Base-by-base conservation (phyloP, 2,797 vertebrate genomes). In the Setipinna tenuifilis region DNA sequence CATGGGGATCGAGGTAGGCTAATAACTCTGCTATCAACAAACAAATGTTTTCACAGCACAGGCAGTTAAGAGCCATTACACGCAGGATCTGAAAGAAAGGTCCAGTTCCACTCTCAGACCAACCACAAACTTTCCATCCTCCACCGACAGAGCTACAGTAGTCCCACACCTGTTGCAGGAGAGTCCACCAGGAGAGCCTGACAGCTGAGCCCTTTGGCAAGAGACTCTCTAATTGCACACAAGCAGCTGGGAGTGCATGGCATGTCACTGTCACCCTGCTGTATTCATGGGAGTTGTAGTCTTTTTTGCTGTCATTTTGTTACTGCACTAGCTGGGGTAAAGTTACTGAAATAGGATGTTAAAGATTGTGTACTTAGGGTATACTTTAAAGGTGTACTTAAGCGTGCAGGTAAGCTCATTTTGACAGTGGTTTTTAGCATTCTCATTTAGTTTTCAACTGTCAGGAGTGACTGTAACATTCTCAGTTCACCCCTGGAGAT, bases 131-230 rank as follows among this genome's bases (percentile, higher is more conserved):
- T 86, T 85, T 68, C 58, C 71, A 71, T 85, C 48, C 46, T 16
- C 25, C 25, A 35, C 5, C 16, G 14, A 17, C 16, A 75, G 68
- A 75, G 0, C 16, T n/a, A n/a, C n/a, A n/a, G n/a, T n/a, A n/a
- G n/a, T n/a, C 17, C 71, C 35, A 68, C 84, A 88, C 84, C 88
- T 87, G 86, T 88, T 88, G 17, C 61, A 71, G 25, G 41, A 23
- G 19, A 78, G 50, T 83, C 83, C 71, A 68, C 21, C 61, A 71
- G 25, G 41, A 23, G 19, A 78, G 50, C 57, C 80, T 59, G 83
- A 91, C 88, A 92, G 88, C 90, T 90, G 90, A 90, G 82, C 46
- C 58, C 80, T 87, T 87, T 75, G 81, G 71, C 44, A 0, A 87
- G 57, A 48, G 25, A 81, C 71, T 78, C 35, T 31, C 71, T 78